Conservation (phyloP, 1,140 invertebrate species). For the Theocolax elegans region DNA sequence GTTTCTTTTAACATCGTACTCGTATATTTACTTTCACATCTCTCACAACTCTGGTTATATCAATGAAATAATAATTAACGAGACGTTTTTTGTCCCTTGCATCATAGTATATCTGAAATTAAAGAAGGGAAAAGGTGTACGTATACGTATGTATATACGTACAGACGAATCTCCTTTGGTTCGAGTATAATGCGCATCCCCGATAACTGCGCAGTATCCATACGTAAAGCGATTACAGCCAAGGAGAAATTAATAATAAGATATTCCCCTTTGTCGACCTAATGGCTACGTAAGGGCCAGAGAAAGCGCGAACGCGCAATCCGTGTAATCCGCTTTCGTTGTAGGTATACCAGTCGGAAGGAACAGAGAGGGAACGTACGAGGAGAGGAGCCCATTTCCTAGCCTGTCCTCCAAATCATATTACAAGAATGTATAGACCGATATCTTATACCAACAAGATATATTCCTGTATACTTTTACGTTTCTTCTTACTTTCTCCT, state of each 20-base stretch:
- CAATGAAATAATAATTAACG: too few relatives aligned
- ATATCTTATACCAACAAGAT: too few relatives aligned
- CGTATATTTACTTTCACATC: too few relatives aligned
- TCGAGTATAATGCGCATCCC: neutral
- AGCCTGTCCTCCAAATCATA: neutral
- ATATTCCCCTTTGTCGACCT: conserved; percentile 10
- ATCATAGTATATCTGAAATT: too few relatives aligned
- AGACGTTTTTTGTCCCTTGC: too few relatives aligned
- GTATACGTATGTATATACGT: neutral
- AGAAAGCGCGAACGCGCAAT: neutral
- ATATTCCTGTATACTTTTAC: too few relatives aligned
- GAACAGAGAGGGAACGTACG: neutral
- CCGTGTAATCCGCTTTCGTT: conserved; percentile 29
- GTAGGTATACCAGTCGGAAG: neutral
- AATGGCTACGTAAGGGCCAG: neutral
- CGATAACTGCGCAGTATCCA: neutral
- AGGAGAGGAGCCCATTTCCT: neutral
- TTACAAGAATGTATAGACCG: too few relatives aligned
- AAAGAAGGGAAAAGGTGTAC: neutral
- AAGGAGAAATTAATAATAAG: conserved; percentile 26
- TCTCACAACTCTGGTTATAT: too few relatives aligned
- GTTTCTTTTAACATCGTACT: too few relatives aligned
- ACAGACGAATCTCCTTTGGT: neutral
- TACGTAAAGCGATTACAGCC: conserved; percentile 14
- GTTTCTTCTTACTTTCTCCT: too few relatives aligned